Evolutionary conservation across 2,797 vertebrate genomes (phyloP), one percentile per base, ranked within the genome.

Genomic region (Emys orbicularis): DNA sequence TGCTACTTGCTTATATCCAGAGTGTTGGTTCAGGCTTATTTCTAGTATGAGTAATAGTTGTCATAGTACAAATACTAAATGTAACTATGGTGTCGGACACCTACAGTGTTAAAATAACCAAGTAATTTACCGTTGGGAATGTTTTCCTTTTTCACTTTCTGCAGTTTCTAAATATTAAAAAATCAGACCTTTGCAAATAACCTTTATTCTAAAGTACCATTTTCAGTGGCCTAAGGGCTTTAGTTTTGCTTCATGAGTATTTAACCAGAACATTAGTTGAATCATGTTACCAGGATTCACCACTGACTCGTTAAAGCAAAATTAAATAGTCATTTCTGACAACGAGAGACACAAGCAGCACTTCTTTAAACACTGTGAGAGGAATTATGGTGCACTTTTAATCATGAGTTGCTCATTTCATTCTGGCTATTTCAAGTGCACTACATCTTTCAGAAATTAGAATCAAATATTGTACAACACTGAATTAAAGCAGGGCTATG

Each of bases 361-460:
- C 5, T 94, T 82, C 31, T 93, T 96, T 80, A 79, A 91, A 74
- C 8, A 27, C 80, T 79, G 94, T 90, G 6, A 95, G 25, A 92
- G 95, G 84, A 54, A 37, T 93, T 34, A 87, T 84, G n/a, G 5
- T 4, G 57, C 89, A 52, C 90, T 96, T 97, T 97, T 94, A 89
- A 91, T 92, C 34, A 81, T 49, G 72, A 29, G 34, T 93, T 4
- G 8, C 86, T 86, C 92, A 2, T 96, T 96, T 95, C 74, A 21
- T 95, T 96, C 86, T 61, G 13, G 5, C 5, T 91, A 19, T 90
- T 90, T 96, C 79, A 74, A 95, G n/a, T 87, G 79, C 6, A 84
- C 4, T 92, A 79, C 27, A 44, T 53, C 87, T 97, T 95, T 95
- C 25, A 56, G 88, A 61, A 31, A 5, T 88, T 86, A 72, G 94